phyloP scores from a whole-genome alignment of 2,113 vertebrate genomes.

The Numida meleagris region DNA sequence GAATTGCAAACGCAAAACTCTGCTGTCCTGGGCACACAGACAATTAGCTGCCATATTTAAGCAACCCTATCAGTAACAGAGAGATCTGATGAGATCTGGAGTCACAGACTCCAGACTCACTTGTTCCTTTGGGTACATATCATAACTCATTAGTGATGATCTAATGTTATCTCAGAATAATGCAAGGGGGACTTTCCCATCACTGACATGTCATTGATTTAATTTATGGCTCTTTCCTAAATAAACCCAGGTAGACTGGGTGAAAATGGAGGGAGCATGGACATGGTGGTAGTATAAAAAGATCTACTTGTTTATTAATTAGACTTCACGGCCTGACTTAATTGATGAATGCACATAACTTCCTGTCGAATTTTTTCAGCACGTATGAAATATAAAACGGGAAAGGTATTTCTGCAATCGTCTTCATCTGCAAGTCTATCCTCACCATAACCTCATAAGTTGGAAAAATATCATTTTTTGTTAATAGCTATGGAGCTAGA shows the following conservation, averaged over 20 bases:
- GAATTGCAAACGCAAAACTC: neutral
- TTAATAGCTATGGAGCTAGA: neutral
- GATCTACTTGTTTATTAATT: neutral
- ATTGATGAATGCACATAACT: neutral
- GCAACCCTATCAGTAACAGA: neutral
- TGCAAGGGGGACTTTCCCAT: fast-evolving
- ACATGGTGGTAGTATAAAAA: neutral
- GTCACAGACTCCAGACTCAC: fast-evolving
- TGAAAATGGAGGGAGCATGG: neutral
- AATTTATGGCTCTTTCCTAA: neutral
- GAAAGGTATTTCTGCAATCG: neutral
- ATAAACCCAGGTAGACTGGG: neutral
- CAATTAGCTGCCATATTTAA: neutral
- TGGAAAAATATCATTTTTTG: neutral
- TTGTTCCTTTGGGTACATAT: neutral
- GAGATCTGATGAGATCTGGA: neutral
- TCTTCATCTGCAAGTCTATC: neutral
- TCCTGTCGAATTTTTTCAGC: neutral
- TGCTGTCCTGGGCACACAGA: neutral
- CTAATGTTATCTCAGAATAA: neutral
- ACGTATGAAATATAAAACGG: neutral
- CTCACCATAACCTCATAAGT: neutral
- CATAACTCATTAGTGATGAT: neutral
- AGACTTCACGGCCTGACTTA: fast-evolving
- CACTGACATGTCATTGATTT: neutral